These are phyloP conservation scores for Neosalanx taihuensis DNA, from an alignment of 2,797 vertebrate species.

Conservation along the genomic window DNA sequence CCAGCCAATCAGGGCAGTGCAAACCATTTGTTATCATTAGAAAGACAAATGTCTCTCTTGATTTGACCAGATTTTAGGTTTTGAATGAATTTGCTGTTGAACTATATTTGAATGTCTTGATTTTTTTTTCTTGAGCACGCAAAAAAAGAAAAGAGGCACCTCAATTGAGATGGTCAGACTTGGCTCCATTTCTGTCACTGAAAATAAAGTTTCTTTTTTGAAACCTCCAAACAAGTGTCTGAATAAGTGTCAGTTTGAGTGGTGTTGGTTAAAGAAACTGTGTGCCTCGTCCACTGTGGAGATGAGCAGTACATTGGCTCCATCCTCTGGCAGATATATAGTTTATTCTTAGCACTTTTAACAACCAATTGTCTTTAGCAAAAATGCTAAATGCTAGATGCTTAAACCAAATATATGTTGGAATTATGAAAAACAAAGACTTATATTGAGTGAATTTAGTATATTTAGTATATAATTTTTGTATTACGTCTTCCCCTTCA, in stretches of 20 bases:
- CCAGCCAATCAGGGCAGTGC: not conserved
- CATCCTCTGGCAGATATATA: too few relatives aligned
- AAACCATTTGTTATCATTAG: not conserved
- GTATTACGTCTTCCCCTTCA: too few relatives aligned
- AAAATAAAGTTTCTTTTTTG: slow-evolving; percentile 74
- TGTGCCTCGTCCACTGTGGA: not conserved
- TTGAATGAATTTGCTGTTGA: slow-evolving; percentile 12
- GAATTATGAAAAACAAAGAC: too few relatives aligned
- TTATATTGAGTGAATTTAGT: too few relatives aligned
- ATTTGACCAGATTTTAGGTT: slow-evolving; percentile 8
- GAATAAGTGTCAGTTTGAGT: not conserved
- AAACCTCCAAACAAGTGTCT: slow-evolving; percentile 56
- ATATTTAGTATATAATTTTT: too few relatives aligned
- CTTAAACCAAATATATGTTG: too few relatives aligned
- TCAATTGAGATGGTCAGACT: slow-evolving; percentile 59
- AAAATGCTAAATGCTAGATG: too few relatives aligned
- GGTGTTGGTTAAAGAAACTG: not conserved
- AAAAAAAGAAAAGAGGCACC: slow-evolving; percentile 63
- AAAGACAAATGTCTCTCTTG: slow-evolving; percentile 5
- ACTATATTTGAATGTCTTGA: slow-evolving; percentile 14
- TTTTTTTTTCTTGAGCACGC: slow-evolving; percentile 66
- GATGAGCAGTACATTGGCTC: too few relatives aligned
- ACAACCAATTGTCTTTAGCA: too few relatives aligned
- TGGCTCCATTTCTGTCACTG: slow-evolving; percentile 71
- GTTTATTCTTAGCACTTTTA: too few relatives aligned